Evolutionary conservation across 2,888 invertebrate species (phyloP).

Genomic region (Eumerus sabulonum): DNA sequence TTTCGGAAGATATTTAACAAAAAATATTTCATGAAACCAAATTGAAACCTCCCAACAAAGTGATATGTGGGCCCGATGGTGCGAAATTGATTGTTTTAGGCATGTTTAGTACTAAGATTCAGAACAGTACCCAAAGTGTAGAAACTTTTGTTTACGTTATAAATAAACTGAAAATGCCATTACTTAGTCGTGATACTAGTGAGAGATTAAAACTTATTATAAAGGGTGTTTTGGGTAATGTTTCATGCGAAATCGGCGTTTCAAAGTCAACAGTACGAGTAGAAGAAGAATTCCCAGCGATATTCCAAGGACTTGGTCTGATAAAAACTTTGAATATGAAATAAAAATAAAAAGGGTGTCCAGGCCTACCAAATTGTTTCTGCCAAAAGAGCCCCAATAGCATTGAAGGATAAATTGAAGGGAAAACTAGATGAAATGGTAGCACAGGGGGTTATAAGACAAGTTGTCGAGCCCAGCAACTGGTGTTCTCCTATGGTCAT

Average conservation of each 20-base stretch:
- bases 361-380: slow-evolving; percentile 1
- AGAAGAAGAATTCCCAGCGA: slow-evolving; percentile 1
- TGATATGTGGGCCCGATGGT: slow-evolving; percentile 12
- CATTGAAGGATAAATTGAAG: background rate
- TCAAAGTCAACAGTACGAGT: slow-evolving; percentile 5
- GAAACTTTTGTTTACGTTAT: slow-evolving; percentile 6
- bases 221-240: background rate
- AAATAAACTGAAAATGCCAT: slow-evolving; percentile 3
- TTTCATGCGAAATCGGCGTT: background rate
- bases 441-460: background rate
- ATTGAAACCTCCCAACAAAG: background rate
- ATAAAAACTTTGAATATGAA: slow-evolving; percentile 7
- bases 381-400: background rate
- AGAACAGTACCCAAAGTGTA: background rate
- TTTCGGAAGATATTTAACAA: background rate
- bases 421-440: slow-evolving; percentile 22
- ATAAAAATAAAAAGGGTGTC: background rate
- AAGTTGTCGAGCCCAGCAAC: slow-evolving; percentile 21
- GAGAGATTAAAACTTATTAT: slow-evolving; percentile 3
- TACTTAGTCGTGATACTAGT: background rate
- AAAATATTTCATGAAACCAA: slow-evolving; percentile 1
- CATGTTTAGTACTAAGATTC: slow-evolving; percentile 4
- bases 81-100: slow-evolving; percentile 9
- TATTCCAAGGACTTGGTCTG: background rate
- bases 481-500: slow-evolving; percentile 29